Conservation (phyloP, 2,797 vertebrate genomes). For the Tenualosa ilisha region DNA sequence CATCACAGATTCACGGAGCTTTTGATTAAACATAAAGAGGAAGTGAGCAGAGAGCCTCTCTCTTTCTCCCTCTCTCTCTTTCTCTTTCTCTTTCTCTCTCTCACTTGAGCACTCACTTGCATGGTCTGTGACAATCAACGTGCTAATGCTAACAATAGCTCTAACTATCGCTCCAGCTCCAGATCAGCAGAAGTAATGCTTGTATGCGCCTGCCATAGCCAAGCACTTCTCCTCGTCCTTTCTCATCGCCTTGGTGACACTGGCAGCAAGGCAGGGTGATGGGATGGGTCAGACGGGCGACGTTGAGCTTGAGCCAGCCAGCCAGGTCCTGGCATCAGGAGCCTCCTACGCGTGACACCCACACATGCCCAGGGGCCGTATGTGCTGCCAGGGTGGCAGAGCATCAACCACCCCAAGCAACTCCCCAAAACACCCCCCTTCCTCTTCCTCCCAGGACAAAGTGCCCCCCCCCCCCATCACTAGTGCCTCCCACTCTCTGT, state of each 20-base stretch:
- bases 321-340: not conserved
- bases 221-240: not conserved
- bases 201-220: not conserved
- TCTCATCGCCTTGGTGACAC: not conserved
- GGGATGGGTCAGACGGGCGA: not conserved
- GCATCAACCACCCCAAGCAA: not conserved
- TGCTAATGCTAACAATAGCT: not conserved
- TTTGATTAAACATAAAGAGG: constrained; percentile 85
- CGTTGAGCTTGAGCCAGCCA: not conserved
- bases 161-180: not conserved
- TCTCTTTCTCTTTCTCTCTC: not conserved
- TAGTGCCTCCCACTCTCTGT: not conserved
- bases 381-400: not conserved
- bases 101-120: no score
- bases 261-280: not conserved
- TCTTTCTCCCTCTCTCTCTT: not conserved
- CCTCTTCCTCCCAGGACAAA: not conserved
- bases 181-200: not conserved
- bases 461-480: not conserved
- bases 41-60: constrained; percentile 73
- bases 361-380: not conserved
- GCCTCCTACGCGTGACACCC: not conserved
- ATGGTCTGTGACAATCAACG: not conserved
- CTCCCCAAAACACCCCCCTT: not conserved
- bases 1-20: constrained; percentile 75